Conservation (phyloP, 2,888 invertebrate genomes). For the Neoitamus cyanurus region DNA sequence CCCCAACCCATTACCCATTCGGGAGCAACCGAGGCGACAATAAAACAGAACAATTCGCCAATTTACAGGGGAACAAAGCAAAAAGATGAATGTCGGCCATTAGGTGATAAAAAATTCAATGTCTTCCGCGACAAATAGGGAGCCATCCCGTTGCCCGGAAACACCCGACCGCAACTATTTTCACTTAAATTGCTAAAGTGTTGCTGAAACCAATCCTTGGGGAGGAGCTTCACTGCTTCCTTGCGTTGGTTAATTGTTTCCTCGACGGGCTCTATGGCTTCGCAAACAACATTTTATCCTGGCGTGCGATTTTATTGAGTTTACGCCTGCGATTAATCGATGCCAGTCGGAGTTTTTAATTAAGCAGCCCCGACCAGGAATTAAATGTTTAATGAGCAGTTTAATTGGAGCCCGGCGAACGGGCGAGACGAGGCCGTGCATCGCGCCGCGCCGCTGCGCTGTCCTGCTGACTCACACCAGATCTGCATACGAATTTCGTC, state of each 20-base stretch:
- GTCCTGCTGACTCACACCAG: neutral
- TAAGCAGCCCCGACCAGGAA: constrained; percentile 30
- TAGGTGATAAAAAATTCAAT: constrained; percentile 32
- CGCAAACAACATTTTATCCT: constrained; percentile 50
- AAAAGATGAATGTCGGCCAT: constrained; percentile 37
- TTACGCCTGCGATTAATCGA: constrained; percentile 52
- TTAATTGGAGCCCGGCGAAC: constrained; percentile 46
- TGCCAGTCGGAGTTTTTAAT: constrained; percentile 47
- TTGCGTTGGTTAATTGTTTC: constrained; percentile 33
- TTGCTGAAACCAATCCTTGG: constrained; percentile 7
- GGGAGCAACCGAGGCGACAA: neutral
- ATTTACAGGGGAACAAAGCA: neutral
- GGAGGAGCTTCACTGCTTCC: neutral
- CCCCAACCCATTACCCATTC: neutral
- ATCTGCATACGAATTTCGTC: constrained; percentile 22
- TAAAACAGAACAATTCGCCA: neutral
- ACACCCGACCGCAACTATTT: constrained; percentile 36
- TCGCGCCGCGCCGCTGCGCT: neutral
- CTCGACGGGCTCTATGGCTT: constrained; percentile 27
- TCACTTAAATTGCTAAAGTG: constrained; percentile 42
- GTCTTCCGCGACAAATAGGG: constrained; percentile 41
- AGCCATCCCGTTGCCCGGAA: neutral
- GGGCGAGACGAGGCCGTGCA: neutral
- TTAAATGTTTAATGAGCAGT: constrained; percentile 51
- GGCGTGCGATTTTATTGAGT: constrained; percentile 50